Evolutionary conservation across 2,113 vertebrate species (phyloP).

Genomic region (Etheostoma cragini): DNA sequence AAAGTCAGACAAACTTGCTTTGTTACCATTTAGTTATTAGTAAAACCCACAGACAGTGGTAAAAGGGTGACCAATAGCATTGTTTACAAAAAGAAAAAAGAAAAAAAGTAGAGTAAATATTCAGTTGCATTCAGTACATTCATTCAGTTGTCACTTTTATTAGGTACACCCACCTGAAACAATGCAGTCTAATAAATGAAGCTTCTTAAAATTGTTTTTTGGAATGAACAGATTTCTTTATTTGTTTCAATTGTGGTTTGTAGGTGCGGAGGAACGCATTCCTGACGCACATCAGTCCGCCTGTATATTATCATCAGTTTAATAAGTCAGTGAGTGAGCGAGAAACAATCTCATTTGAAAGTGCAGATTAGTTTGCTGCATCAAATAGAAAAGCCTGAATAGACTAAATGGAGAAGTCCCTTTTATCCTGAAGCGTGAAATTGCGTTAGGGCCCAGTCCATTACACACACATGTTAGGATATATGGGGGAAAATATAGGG

Average conservation of each 20-base stretch:
- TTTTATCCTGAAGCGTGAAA: slow-evolving; percentile 71
- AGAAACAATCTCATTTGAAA: slow-evolving; percentile 57
- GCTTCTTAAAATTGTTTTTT: neutral
- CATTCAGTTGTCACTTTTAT: neutral
- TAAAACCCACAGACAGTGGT: no score
- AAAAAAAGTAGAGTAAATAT: no score
- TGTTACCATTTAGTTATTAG: no score
- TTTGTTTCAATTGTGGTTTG: neutral
- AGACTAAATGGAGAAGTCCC: slow-evolving; percentile 60
- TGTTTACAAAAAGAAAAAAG: no score
- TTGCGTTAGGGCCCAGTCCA: slow-evolving; percentile 62
- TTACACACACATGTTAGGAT: slow-evolving; percentile 56
- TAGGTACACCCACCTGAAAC: neutral
- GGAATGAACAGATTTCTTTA: neutral
- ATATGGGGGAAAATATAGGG: neutral
- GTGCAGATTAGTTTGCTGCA: slow-evolving; percentile 57
- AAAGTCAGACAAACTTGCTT: no score
- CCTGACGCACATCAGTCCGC: slow-evolving; percentile 12
- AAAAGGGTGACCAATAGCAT: no score
- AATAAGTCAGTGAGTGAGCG: slow-evolving; percentile 54
- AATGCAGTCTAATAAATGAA: neutral
- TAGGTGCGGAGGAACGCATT: neutral
- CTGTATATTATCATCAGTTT: slow-evolving; percentile 42
- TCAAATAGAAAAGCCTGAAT: slow-evolving; percentile 51
- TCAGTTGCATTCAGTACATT: neutral